A percentile compares a stretch with the other conserved stretches of the same genome.
Evolutionary conservation across 1,140 invertebrate species (phyloP).

Genomic region (Diploscapter pachys): DNA sequence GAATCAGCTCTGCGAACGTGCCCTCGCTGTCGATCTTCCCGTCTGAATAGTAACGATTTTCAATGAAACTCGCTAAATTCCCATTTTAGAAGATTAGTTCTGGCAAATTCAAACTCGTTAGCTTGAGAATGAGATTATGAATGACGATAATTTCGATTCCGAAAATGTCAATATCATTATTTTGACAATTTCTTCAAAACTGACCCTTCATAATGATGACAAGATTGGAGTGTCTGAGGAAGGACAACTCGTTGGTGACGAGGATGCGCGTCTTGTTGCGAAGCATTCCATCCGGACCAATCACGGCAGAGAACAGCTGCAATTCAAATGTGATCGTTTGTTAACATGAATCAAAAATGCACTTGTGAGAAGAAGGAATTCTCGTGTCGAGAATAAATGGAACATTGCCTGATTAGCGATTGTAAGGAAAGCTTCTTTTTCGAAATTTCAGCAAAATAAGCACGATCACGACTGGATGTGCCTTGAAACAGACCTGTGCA

Average conservation of each 20-base stretch:
- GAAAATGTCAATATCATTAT: too few relatives aligned
- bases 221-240: constrained; percentile 43
- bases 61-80: constrained; percentile 12
- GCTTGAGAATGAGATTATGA: constrained; percentile 7
- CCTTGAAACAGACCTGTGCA: constrained; percentile 62
- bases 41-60: constrained; percentile 31
- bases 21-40: constrained; percentile 47
- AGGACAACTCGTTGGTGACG: constrained; percentile 51
- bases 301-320: constrained; percentile 33
- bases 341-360: not conserved
- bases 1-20: constrained; percentile 46
- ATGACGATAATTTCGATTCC: not conserved
- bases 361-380: not conserved
- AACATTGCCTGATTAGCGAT: too few relatives aligned
- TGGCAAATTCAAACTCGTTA: constrained; percentile 12
- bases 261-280: constrained; percentile 54
- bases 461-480: too few relatives aligned
- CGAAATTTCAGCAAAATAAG: too few relatives aligned
- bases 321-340: not conserved
- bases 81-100: too few relatives aligned
- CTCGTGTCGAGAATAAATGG: too few relatives aligned
- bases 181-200: not conserved
- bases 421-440: too few relatives aligned
- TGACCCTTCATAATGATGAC: constrained; percentile 50
- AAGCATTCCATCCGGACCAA: constrained; percentile 53